phyloP scores from a whole-genome alignment of 2,113 vertebrate species.

The Elephantulus edwardii region DNA sequence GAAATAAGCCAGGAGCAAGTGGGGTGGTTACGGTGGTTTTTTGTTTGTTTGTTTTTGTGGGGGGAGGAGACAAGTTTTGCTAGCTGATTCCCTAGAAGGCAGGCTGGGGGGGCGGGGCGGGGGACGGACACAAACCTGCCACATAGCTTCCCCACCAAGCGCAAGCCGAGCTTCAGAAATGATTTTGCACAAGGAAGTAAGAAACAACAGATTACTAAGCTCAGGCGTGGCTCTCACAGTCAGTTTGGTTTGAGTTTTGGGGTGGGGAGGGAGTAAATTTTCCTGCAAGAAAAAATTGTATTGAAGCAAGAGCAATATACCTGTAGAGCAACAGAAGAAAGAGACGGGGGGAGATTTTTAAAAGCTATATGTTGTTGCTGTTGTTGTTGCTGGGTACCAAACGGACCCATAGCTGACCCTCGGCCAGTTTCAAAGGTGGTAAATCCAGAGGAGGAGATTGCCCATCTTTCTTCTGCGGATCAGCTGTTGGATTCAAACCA shows the following conservation, averaged over 20 bases:
- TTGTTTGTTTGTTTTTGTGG: no score
- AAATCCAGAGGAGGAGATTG: no score
- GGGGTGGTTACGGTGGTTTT: no score
- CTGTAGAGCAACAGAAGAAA: not conserved
- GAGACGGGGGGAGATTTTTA: not conserved
- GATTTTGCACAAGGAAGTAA: slow-evolving; percentile 12
- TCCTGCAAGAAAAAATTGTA: not conserved
- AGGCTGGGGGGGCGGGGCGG: no score
- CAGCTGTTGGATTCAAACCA: no score
- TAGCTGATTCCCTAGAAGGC: not conserved
- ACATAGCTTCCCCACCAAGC: not conserved
- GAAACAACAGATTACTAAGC: not conserved
- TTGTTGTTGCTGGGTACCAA: no score
- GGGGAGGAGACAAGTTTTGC: not conserved
- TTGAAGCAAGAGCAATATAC: not conserved
- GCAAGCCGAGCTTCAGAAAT: not conserved
- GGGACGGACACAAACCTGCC: not conserved
- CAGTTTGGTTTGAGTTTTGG: not conserved
- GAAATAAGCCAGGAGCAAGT: slow-evolving; percentile 48
- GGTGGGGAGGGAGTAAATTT: not conserved
- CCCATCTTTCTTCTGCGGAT: no score
- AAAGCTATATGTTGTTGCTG: not conserved
- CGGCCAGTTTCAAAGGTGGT: no score
- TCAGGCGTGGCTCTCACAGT: not conserved
- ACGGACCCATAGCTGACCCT: no score